Base-by-base conservation (phyloP, 2,113 vertebrate species). In the Motacilla alba region DNA sequence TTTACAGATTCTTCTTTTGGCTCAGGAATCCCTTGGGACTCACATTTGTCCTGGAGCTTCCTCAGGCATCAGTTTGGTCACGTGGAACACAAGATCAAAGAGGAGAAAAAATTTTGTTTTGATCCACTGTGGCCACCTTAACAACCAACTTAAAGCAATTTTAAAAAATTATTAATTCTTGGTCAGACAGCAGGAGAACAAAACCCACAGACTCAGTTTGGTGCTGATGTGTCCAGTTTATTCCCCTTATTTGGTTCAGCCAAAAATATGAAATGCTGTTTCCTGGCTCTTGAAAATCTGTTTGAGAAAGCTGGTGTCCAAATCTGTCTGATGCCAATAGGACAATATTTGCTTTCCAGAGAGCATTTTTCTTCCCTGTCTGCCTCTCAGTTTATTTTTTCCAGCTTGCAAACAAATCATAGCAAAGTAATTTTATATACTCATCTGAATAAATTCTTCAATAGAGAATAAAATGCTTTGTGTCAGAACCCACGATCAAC, bases 31-130 rank as follows among this genome's bases (percentile, higher is more conserved):
- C 30, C 7, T 15, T n/a, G 15, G 21, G 37, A 30, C 11, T 43
- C 15, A 30, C 0, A 1, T 3, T 82, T 28, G 1, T 7, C 14
- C 55, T 18, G 19, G 2, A 39, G 15, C 41, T 69, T 58, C 41
- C 41, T 66, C n/a, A 41, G 41, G 23, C 11, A 15, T 35, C 35
- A n/a, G 9, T 64, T 66, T 44, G 6, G 18, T 50, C 66, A 50
- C 2, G 2, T 56, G 69, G 39, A 67, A 63, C 23, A 49, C 4
- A 26, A 79, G 20, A 55, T 12, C 13, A 28, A 63, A 19, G n/a
- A 64, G 33, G 8, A 81, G 9, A n/a, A 24, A 37, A 43, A 15
- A 4, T n/a, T 47, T 22, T 22, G 17, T 26, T 81, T 85, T 21
- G 8, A 39, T 37, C 19, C n/a, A 73, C 0, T 28, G 7, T 67